These are phyloP conservation scores for Eulithis testata DNA, from an alignment of 2,888 invertebrate genomes.

Conservation along the genomic window DNA sequence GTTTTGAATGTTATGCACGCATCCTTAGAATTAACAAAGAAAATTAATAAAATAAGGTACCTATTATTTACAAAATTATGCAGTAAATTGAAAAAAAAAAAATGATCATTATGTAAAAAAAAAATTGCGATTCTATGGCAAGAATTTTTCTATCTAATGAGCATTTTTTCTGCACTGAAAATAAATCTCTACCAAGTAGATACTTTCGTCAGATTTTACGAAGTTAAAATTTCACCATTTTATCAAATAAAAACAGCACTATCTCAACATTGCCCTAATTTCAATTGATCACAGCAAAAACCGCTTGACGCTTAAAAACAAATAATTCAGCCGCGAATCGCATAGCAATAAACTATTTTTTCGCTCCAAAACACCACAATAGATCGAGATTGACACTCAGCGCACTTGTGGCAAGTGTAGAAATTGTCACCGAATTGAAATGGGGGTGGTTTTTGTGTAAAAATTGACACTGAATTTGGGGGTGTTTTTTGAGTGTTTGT, in stretches of 20 bases:
- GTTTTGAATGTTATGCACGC: too few species aligned
- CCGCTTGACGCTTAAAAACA: conserved; percentile 36
- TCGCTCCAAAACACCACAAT: conserved; percentile 72
- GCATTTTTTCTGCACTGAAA: too few species aligned
- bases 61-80: neutral
- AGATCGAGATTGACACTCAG: conserved; percentile 69
- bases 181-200: too few species aligned
- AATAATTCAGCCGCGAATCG: conserved; percentile 46
- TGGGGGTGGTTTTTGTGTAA: conserved; percentile 46
- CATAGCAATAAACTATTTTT: conserved; percentile 65
- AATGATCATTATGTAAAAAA: too few species aligned
- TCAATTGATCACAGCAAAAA: conserved; percentile 26
- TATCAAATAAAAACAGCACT: neutral
- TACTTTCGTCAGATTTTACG: too few species aligned
- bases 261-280: neutral
- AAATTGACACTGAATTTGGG: too few species aligned
- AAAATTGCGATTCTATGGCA: too few species aligned
- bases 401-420: conserved; percentile 67
- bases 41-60: too few species aligned
- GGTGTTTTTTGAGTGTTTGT: conserved; percentile 10
- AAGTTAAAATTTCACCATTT: too few species aligned
- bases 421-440: conserved; percentile 54
- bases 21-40: too few species aligned
- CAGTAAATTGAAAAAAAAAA: too few species aligned
- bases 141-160: too few species aligned